These are phyloP conservation scores for Bradypodion ventrale DNA, from an alignment of 2,797 vertebrate species.

Conservation along the genomic window DNA sequence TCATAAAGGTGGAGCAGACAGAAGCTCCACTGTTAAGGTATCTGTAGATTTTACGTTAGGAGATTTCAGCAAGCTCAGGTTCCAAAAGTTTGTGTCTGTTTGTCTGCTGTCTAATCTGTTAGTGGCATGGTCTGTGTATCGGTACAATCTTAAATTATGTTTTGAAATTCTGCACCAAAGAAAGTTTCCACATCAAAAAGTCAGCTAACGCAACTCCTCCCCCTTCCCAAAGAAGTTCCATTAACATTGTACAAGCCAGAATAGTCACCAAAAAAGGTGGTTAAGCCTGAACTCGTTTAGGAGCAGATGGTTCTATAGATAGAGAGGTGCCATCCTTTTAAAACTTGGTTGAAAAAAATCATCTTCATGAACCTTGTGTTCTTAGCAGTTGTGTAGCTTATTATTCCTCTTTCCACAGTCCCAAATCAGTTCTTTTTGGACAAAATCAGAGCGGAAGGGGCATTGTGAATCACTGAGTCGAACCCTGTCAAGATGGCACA, in stretches of 20 bases:
- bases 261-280: too few species aligned
- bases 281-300: too few species aligned
- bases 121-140: background rate
- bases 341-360: background rate
- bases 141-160: background rate
- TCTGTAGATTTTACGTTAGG: background rate
- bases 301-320: background rate
- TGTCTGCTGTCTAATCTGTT: background rate
- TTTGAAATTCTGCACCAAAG: background rate
- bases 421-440: background rate
- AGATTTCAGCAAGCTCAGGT: background rate
- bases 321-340: too few species aligned
- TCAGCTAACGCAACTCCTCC: background rate
- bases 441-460: too few species aligned
- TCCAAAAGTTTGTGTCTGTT: background rate
- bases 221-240: too few species aligned
- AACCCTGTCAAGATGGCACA: too few species aligned
- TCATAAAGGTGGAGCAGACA: background rate
- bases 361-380: background rate
- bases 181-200: background rate
- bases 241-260: background rate
- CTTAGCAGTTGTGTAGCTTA: too few species aligned
- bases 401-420: background rate
- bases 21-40: background rate
- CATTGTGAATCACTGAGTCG: too few species aligned